A percentile compares a stretch with the other conserved stretches of the same genome.
These are phyloP conservation scores for Drosophila testacea DNA, from an alignment of 2,888 invertebrate genomes.

Conservation along the genomic window DNA sequence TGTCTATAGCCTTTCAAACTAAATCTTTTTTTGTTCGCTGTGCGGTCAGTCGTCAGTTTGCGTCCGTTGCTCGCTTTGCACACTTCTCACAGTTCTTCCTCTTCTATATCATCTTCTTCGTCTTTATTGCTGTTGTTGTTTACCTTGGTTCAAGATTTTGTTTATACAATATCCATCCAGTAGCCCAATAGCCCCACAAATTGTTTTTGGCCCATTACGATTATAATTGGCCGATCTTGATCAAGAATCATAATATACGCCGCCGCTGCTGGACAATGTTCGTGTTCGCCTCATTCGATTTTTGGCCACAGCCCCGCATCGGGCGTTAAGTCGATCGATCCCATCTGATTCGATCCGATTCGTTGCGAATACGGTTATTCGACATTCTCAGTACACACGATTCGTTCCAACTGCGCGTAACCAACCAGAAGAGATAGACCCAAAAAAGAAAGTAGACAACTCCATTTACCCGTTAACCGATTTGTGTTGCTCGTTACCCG, in stretches of 20 bases:
- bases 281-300: slow-evolving; percentile 22
- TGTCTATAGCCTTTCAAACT: slow-evolving; percentile 12
- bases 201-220: slow-evolving; percentile 51
- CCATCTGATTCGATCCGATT: neutral
- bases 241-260: slow-evolving; percentile 21
- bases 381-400: slow-evolving; percentile 29
- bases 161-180: slow-evolving; percentile 53
- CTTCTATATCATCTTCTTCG: neutral
- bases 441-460: neutral
- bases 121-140: slow-evolving; percentile 47
- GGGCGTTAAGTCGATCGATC: neutral
- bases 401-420: slow-evolving; percentile 14
- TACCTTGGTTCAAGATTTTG: slow-evolving; percentile 47
- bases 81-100: slow-evolving; percentile 34
- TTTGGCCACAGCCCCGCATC: slow-evolving; percentile 21
- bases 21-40: slow-evolving; percentile 22
- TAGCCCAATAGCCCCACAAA: slow-evolving; percentile 59
- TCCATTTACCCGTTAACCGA: neutral
- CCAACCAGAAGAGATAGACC: neutral
- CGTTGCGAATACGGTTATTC: slow-evolving; percentile 15
- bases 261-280: slow-evolving; percentile 51
- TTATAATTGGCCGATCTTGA: slow-evolving; percentile 46
- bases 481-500: neutral
- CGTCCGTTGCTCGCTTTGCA: slow-evolving; percentile 48
- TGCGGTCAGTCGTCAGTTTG: slow-evolving; percentile 47